phyloP scores from a whole-genome alignment of 2,797 vertebrate genomes.

The Ispidina lecontei region DNA sequence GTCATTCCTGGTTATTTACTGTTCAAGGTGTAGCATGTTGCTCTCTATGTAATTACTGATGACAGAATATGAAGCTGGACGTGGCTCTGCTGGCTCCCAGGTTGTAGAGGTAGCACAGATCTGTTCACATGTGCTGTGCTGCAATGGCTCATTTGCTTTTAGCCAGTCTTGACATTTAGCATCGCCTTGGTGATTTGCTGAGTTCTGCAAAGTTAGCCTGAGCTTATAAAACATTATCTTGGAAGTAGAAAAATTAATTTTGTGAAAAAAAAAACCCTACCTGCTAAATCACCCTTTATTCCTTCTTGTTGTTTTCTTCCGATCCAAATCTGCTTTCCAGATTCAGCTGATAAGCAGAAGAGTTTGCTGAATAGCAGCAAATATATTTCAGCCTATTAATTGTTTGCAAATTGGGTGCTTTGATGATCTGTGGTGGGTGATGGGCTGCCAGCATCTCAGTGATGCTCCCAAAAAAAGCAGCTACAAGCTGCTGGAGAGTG shows the following conservation, averaged over 20 bases:
- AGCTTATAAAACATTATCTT: conserved; percentile 13
- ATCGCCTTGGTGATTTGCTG: conserved; percentile 65
- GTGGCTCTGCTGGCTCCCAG: background rate
- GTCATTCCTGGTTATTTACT: background rate
- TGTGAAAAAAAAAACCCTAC: background rate
- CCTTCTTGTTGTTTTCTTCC: background rate
- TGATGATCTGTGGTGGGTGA: background rate
- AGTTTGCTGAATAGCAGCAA: background rate
- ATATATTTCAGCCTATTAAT: background rate
- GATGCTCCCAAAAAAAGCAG: background rate
- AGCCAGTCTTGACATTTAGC: conserved; percentile 63
- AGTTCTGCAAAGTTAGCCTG: conserved; percentile 48
- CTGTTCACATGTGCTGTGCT: background rate
- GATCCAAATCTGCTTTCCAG: background rate
- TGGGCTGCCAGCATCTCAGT: background rate
- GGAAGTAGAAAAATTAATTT: background rate
- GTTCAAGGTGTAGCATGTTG: background rate
- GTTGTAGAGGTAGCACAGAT: conserved; percentile 30
- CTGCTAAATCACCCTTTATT: background rate
- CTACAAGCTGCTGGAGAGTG: background rate
- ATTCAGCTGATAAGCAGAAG: background rate
- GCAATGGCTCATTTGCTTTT: conserved; percentile 35
- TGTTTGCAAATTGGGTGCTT: conserved; percentile 13
- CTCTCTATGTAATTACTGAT: background rate
- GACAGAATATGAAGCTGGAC: background rate